These are phyloP conservation scores for Ibycter americanus DNA, from an alignment of 2,797 vertebrate genomes.

Conservation along the genomic window DNA sequence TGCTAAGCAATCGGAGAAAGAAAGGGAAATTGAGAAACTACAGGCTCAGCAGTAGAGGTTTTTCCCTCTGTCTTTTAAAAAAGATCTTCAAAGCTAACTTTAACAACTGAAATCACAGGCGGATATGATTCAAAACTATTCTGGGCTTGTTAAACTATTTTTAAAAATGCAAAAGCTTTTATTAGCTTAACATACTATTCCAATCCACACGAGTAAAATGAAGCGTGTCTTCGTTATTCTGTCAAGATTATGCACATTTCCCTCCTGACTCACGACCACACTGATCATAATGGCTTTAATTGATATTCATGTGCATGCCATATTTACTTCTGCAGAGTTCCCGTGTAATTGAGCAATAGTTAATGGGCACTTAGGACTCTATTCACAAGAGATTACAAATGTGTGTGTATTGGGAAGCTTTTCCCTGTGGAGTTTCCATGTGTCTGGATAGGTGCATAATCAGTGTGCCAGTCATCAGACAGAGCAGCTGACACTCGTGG, in stretches of 20 bases:
- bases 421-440: constrained; percentile 54
- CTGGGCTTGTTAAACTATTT: constrained; percentile 34
- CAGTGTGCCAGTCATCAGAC: constrained; percentile 52
- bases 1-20: not conserved
- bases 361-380: constrained; percentile 70
- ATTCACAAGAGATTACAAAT: constrained; percentile 68
- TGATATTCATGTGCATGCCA: constrained; percentile 72
- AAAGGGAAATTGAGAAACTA: constrained; percentile 4
- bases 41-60: not conserved
- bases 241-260: constrained; percentile 62
- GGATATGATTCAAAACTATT: constrained; percentile 27
- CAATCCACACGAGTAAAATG: constrained; percentile 14
- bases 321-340: constrained; percentile 61
- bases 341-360: constrained; percentile 61
- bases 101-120: constrained; percentile 19
- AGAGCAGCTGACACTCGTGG: constrained; percentile 63
- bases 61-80: not conserved
- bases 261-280: constrained; percentile 48
- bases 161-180: constrained; percentile 47
- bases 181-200: constrained; percentile 18
- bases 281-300: constrained; percentile 68
- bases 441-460: constrained; percentile 73
- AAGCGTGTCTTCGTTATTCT: constrained; percentile 24
- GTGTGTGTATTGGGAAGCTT: constrained; percentile 52
- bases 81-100: not conserved